Evolutionary conservation across 1,140 invertebrate species (phyloP).

Genomic region (Leptinotarsa defecta): DNA sequence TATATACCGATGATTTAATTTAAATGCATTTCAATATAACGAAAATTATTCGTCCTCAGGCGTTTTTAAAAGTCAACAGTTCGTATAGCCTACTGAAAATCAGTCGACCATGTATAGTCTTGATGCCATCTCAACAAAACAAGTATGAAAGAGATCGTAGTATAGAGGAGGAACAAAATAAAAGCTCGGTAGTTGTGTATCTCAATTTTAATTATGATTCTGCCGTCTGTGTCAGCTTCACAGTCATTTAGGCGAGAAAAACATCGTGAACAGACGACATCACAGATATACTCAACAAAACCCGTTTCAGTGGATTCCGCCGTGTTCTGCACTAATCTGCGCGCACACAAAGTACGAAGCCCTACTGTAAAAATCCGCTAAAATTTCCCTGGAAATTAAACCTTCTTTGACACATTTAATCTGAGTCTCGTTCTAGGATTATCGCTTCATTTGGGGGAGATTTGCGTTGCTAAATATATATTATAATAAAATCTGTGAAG

Average conservation of each 20-base stretch:
- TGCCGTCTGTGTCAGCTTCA: slow-evolving; percentile 38
- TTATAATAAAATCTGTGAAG: no score
- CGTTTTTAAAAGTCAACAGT: no score
- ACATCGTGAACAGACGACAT: slow-evolving; percentile 43
- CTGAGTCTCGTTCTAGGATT: slow-evolving; percentile 27
- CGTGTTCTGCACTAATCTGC: slow-evolving; percentile 44
- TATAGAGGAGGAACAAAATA: neutral
- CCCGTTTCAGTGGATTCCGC: slow-evolving; percentile 42
- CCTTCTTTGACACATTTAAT: slow-evolving; percentile 46
- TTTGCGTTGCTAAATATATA: neutral
- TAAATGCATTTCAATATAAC: neutral
- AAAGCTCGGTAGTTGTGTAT: slow-evolving; percentile 36
- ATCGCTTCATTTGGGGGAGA: slow-evolving; percentile 9
- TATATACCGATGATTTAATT: neutral
- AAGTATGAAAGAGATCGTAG: neutral
- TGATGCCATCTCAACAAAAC: no score
- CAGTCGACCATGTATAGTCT: no score
- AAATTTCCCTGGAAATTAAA: slow-evolving; percentile 55
- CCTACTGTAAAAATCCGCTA: slow-evolving; percentile 51
- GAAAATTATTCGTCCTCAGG: neutral
- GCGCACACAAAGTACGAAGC: slow-evolving; percentile 49
- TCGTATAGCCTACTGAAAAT: no score
- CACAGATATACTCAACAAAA: slow-evolving; percentile 49
- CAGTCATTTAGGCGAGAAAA: slow-evolving; percentile 51
- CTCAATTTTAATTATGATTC: slow-evolving; percentile 51